Base-by-base conservation (phyloP, 2,113 vertebrate species). In the Pionites leucogaster region DNA sequence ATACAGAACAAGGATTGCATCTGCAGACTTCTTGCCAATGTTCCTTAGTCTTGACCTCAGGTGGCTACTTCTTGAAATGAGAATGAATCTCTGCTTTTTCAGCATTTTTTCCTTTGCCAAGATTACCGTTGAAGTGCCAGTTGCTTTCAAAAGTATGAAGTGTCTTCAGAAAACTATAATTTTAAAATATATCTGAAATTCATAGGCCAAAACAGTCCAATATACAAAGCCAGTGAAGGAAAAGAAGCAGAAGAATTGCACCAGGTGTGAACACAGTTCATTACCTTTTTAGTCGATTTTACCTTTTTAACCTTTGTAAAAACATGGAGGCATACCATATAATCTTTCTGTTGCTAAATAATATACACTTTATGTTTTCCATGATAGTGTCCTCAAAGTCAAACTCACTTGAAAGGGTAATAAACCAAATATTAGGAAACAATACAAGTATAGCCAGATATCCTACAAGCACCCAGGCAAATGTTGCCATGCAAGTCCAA, bases 361-460 rank as follows among this genome's bases (percentile, higher is more conserved):
- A 88, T 49, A 33, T 47, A 49, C 11, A 41, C 11, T 80, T 92
- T 33, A 10, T 23, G 13, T 47, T 94, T 90, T 92, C 33, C 23
- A 37, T n/a, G 49, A 60, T 22, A 96, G 10, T 10, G 74, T 92
- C 85, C 94, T 90, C 50, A 75, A 94, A 92, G 42, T 82, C 79
- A 91, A 75, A 95, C 64, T 81, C 27, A 82, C 24, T 92, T 85
- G 80, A 91, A 85, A 70, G 18, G 2, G 5, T 53, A 94, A 90
- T 75, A 91, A 90, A 77, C 71, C 33, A 91, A 87, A 85, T 77
- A 87, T 76, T 92, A 64, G 16, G 29, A 49, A 88, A 82, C 16
- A 31, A 52, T 71, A 39, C 15, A 71, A 20, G 10, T 64, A 23
- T 9, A 28, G 7, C 4, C 10, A 60, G 52, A 93, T 35, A 57